Percentiles rank a stretch among this genome's conserved stretches.
Conservation (phyloP, 2,797 vertebrate genomes). For the Peromyscus aztecus region DNA sequence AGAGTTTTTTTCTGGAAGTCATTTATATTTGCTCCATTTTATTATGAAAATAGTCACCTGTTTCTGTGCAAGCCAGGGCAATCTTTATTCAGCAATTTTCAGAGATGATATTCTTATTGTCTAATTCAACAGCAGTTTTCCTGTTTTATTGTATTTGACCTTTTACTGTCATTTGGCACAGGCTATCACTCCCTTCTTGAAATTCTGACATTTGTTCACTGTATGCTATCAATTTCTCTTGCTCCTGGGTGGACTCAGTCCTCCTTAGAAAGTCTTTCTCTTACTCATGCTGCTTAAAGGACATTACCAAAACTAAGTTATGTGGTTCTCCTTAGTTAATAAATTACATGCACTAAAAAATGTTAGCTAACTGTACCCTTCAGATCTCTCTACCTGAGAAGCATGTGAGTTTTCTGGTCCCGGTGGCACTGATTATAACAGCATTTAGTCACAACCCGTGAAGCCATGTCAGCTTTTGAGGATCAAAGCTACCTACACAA, state of each 20-base stretch:
- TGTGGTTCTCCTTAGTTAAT: neutral
- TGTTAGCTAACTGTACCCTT: neutral
- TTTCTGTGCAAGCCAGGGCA: neutral
- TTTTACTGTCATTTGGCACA: neutral
- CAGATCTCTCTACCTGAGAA: neutral
- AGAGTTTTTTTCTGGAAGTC: slow-evolving; percentile 15
- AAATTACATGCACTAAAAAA: neutral
- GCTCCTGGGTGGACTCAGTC: neutral
- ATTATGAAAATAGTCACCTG: neutral
- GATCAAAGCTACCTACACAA: neutral
- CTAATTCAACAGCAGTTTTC: neutral
- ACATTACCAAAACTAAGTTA: neutral
- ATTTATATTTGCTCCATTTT: slow-evolving; percentile 60
- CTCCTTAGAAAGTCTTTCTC: neutral
- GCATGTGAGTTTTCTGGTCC: neutral
- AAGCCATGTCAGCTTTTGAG: neutral
- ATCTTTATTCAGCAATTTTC: slow-evolving; percentile 26
- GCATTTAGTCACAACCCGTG: neutral
- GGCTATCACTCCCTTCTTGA: neutral
- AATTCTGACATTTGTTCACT: neutral
- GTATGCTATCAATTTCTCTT: neutral
- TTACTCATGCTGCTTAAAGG: neutral
- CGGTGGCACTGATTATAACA: neutral
- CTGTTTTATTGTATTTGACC: neutral
- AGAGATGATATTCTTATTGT: slow-evolving; percentile 23